Conservation (phyloP, 2,888 invertebrate species). For the Abscondita cerata region DNA sequence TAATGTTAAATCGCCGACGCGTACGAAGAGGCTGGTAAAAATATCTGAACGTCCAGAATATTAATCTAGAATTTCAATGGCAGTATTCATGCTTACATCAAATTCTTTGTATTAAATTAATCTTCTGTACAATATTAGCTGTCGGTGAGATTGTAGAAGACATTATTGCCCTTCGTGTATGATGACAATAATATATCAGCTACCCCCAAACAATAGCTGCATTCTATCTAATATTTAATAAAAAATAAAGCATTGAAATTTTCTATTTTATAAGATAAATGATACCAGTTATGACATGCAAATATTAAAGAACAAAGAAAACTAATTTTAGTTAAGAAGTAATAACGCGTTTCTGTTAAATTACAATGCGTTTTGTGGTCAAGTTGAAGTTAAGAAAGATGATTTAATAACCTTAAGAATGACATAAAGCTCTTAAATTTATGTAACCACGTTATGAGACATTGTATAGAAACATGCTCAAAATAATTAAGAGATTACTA, state of each 20-base stretch:
- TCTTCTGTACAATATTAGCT: constrained; percentile 50
- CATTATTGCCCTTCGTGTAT: constrained; percentile 45
- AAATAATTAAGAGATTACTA: constrained; percentile 39
- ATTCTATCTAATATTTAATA: constrained; percentile 54
- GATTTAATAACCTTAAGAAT: constrained; percentile 25
- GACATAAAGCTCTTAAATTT: constrained; percentile 32
- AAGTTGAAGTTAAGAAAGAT: constrained; percentile 29
- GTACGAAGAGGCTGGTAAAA: too few species aligned
- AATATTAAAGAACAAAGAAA: constrained; percentile 7
- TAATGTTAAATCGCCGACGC: not conserved
- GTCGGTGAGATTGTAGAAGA: constrained; percentile 46
- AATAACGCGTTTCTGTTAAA: constrained; percentile 19
- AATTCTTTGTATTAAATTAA: constrained; percentile 48
- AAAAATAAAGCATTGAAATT: constrained; percentile 44
- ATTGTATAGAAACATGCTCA: constrained; percentile 32
- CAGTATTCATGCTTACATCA: constrained; percentile 38
- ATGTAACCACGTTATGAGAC: constrained; percentile 37
- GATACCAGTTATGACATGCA: constrained; percentile 15
- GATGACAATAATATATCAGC: constrained; percentile 52
- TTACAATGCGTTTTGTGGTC: constrained; percentile 31
- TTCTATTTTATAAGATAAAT: constrained; percentile 23
- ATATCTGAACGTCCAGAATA: constrained; percentile 9
- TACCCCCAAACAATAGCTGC: constrained; percentile 52
- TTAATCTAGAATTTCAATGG: constrained; percentile 28
- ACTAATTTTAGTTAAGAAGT: constrained; percentile 8